Percentiles rank a stretch among this genome's conserved stretches.
Conservation (phyloP, 2,113 vertebrate species). For the Poecilia latipinna region DNA sequence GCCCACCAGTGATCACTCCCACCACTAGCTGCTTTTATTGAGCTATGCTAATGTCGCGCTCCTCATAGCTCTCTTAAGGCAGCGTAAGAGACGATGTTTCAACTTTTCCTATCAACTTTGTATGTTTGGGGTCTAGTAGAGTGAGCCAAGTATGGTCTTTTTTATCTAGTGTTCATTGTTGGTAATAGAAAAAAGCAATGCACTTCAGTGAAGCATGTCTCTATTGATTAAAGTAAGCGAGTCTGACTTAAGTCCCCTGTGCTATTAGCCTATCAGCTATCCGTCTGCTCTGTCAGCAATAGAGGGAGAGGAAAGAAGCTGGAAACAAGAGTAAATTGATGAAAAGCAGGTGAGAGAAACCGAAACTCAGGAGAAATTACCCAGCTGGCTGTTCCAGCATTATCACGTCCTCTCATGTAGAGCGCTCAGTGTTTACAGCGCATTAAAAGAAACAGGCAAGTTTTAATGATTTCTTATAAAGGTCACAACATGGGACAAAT, state of each 20-base stretch:
- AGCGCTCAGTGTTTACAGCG: slow-evolving; percentile 11
- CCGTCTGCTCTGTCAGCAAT: slow-evolving; percentile 54
- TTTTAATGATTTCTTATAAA: slow-evolving; percentile 14
- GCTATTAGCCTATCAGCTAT: slow-evolving; percentile 29
- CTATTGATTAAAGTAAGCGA: slow-evolving; percentile 49
- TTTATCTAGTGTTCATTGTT: slow-evolving; percentile 12
- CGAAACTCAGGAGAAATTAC: slow-evolving; percentile 17
- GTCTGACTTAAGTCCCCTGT: slow-evolving; percentile 21
- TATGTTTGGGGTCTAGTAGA: slow-evolving; percentile 8
- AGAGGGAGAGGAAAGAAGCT: slow-evolving; percentile 17
- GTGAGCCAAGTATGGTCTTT: background rate
- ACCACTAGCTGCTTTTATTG: slow-evolving; percentile 15
- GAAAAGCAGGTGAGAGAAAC: slow-evolving; percentile 13
- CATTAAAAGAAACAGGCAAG: slow-evolving; percentile 20
- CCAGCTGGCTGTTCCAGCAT: slow-evolving; percentile 21
- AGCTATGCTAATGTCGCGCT: slow-evolving; percentile 9
- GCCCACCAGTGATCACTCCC: slow-evolving; percentile 16
- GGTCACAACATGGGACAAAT: background rate
- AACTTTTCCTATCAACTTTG: slow-evolving; percentile 1
- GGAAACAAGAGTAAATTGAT: slow-evolving; percentile 47
- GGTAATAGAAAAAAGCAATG: slow-evolving; percentile 9
- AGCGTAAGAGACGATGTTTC: background rate
- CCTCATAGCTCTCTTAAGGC: slow-evolving; percentile 8
- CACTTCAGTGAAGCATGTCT: slow-evolving; percentile 29
- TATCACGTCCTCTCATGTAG: slow-evolving; percentile 41